Conservation (phyloP, 2,888 invertebrate species). For the Acronicta psi region DNA sequence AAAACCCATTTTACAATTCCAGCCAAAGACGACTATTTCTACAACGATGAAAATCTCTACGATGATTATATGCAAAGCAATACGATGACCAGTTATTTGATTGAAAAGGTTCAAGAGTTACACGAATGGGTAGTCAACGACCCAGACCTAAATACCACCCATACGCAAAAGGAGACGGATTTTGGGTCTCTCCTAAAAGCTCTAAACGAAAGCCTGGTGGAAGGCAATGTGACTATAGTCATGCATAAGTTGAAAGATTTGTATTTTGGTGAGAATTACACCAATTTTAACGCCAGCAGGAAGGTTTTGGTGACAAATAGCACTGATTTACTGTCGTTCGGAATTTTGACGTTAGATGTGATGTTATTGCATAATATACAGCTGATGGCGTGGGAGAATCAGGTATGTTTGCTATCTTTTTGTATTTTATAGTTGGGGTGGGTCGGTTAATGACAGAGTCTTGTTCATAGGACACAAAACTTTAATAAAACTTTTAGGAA, state of each 20-base stretch:
- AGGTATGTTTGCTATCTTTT: slow-evolving; percentile 63
- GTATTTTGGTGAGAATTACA: slow-evolving; percentile 83
- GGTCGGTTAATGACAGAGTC: no score
- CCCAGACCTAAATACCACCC: slow-evolving; percentile 70
- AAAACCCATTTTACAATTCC: slow-evolving; percentile 6
- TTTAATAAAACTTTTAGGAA: no score
- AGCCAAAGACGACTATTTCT: slow-evolving; percentile 75
- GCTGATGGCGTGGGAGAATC: slow-evolving; percentile 88
- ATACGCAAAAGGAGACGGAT: slow-evolving; percentile 61
- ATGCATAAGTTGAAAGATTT: slow-evolving; percentile 86
- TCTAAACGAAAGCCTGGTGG: slow-evolving; percentile 85
- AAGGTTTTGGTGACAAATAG: slow-evolving; percentile 80
- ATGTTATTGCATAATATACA: slow-evolving; percentile 89
- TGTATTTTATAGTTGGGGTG: no score
- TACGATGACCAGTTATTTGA: slow-evolving; percentile 83
- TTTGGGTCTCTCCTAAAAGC: slow-evolving; percentile 81
- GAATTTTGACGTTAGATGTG: slow-evolving; percentile 88
- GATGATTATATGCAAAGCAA: slow-evolving; percentile 85
- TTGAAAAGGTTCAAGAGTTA: slow-evolving; percentile 86
- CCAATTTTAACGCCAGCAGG: slow-evolving; percentile 65
- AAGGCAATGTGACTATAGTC: slow-evolving; percentile 84
- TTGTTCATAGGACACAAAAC: no score
- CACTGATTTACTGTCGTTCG: slow-evolving; percentile 87
- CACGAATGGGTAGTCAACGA: slow-evolving; percentile 86
- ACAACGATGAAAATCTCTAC: slow-evolving; percentile 81